Evolutionary conservation across 2,113 vertebrate genomes (phyloP).

Genomic region (Fukomys damarensis): DNA sequence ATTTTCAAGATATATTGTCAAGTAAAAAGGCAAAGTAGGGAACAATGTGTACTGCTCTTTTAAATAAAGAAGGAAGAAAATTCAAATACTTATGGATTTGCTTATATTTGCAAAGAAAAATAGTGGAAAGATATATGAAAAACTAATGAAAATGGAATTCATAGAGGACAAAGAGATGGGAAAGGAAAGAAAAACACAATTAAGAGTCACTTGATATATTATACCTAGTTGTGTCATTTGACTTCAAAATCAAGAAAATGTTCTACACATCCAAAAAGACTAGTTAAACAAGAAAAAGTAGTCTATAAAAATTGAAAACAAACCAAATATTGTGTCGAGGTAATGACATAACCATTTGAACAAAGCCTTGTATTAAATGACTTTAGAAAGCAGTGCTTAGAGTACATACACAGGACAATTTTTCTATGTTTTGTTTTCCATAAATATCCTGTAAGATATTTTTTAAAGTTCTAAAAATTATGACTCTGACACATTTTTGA

Average conservation of each 20-base stretch:
- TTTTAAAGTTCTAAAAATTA: constrained; percentile 19
- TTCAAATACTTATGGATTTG: background rate
- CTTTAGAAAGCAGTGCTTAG: background rate
- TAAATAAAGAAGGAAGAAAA: background rate
- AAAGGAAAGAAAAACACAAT: background rate
- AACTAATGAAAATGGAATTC: background rate
- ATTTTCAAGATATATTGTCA: background rate
- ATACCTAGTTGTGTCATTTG: background rate
- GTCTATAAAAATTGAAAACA: background rate
- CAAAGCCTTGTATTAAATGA: background rate
- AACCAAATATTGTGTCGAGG: background rate
- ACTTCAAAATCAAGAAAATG: background rate
- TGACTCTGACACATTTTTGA: background rate
- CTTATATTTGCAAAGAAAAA: background rate
- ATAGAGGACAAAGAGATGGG: background rate
- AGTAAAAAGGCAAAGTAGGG: background rate
- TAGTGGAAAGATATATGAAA: background rate
- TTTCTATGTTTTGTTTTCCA: background rate
- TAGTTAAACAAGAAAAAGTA: background rate
- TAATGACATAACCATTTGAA: background rate
- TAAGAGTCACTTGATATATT: background rate
- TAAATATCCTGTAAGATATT: background rate
- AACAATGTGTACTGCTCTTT: background rate
- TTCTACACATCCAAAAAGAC: background rate
- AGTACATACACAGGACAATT: background rate